A percentile compares a stretch with the other conserved stretches of the same genome.
Conservation (phyloP, 2,888 invertebrate genomes). For the Agonopterix alstromeriana region DNA sequence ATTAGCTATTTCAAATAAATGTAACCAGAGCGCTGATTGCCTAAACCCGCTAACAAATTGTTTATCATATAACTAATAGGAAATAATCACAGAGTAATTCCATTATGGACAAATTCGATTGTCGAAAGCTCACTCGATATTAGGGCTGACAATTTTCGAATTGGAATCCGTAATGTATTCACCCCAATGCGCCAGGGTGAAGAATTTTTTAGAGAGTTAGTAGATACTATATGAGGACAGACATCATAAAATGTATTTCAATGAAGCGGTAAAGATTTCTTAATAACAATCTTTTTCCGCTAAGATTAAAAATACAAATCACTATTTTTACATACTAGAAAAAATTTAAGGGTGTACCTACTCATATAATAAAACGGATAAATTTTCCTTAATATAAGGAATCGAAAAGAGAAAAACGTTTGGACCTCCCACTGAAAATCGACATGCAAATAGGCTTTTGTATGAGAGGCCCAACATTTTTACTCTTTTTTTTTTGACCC, state of each 20-base stretch:
- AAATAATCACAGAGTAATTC: constrained; percentile 59
- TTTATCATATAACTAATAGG: constrained; percentile 64
- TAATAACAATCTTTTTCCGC: no score
- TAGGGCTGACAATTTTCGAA: constrained; percentile 70
- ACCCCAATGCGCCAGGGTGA: constrained; percentile 43
- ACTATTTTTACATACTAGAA: no score
- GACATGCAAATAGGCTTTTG: no score
- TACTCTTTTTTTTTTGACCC: no score
- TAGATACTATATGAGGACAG: constrained; percentile 15
- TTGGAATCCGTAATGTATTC: constrained; percentile 68
- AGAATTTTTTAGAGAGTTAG: constrained; percentile 18
- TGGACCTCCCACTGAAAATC: no score
- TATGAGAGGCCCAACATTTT: no score
- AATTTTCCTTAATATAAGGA: no score
- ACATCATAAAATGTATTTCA: constrained; percentile 4
- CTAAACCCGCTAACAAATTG: constrained; percentile 21
- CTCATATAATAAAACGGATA: no score
- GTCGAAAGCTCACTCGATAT: constrained; percentile 51
- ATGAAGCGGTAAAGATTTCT: no score
- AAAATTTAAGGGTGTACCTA: no score
- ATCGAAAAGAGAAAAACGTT: no score
- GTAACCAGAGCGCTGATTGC: not conserved
- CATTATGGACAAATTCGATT: constrained; percentile 58
- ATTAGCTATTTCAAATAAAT: not conserved
- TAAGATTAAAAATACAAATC: no score